Evolutionary conservation across 2,888 invertebrate genomes (phyloP).

Genomic region (Ephialtes manifestator): DNA sequence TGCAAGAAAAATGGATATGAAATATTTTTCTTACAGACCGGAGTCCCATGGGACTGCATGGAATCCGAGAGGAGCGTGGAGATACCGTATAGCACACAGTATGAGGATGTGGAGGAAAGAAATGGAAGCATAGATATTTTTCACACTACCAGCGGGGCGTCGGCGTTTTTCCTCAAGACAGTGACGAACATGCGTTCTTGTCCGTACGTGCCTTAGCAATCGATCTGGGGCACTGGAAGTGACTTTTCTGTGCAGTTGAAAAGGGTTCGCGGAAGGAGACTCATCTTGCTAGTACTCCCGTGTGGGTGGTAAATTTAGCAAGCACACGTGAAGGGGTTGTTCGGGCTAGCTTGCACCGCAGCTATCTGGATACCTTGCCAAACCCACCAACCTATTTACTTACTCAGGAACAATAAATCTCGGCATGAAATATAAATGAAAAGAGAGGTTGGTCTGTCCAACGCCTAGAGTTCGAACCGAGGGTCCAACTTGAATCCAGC

Average conservation of each 20-base stretch:
- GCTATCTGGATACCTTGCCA: slow-evolving; percentile 39
- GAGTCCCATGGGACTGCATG: slow-evolving; percentile 39
- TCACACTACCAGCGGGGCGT: slow-evolving; percentile 6
- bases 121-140: slow-evolving; percentile 35
- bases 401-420: slow-evolving; percentile 50
- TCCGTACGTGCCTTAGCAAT: slow-evolving; percentile 57
- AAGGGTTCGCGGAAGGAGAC: slow-evolving; percentile 29
- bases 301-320: slow-evolving; percentile 48
- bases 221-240: slow-evolving; percentile 36
- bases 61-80: slow-evolving; percentile 38
- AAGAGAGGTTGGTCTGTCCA: slow-evolving; percentile 2
- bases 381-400: slow-evolving; percentile 63
- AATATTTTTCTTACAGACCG: slow-evolving; percentile 60
- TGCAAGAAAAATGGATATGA: slow-evolving; percentile 34
- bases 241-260: slow-evolving; percentile 45
- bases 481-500: not conserved
- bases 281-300: slow-evolving; percentile 46
- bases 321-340: slow-evolving; percentile 34
- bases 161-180: slow-evolving; percentile 52
- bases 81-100: slow-evolving; percentile 10
- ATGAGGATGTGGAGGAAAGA: not conserved
- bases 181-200: slow-evolving; percentile 61
- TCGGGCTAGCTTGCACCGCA: not conserved
- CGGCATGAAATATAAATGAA: slow-evolving; percentile 49
- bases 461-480: not conserved